These are phyloP conservation scores for Himantopus leucocephalus DNA, from an alignment of 2,113 vertebrate species.

Conservation along the genomic window DNA sequence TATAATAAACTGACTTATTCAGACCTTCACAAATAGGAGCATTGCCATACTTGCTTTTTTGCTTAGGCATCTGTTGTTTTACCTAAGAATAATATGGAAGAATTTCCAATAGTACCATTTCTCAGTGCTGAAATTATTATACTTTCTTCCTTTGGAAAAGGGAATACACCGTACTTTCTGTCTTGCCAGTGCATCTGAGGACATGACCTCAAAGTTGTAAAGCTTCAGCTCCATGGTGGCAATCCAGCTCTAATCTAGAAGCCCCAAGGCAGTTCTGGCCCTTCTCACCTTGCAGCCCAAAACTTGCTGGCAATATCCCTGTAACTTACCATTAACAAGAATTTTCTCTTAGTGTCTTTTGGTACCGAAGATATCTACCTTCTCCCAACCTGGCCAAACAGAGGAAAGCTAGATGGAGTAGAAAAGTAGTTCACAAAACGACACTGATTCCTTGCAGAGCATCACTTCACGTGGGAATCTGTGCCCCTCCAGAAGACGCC, in stretches of 20 bases:
- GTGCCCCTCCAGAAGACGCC: not conserved
- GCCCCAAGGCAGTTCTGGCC: not conserved
- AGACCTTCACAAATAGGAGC: not conserved
- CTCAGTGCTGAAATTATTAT: not conserved
- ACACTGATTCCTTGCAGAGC: not conserved
- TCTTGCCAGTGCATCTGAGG: not conserved
- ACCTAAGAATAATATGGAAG: not conserved
- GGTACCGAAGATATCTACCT: not conserved
- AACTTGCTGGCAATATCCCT: not conserved
- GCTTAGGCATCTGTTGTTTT: conserved; percentile 7
- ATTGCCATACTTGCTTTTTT: not conserved
- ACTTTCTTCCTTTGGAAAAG: not conserved
- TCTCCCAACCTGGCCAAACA: not conserved
- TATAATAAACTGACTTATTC: not conserved
- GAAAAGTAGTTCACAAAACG: not conserved
- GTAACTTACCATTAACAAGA: not conserved
- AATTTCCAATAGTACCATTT: not conserved
- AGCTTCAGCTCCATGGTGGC: not conserved
- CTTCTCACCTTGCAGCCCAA: not conserved
- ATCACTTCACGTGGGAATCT: not conserved
- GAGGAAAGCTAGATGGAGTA: not conserved
- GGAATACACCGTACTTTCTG: not conserved
- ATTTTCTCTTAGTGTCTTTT: not conserved
- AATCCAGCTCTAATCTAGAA: not conserved
- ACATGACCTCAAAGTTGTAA: not conserved